phyloP scores from a whole-genome alignment of 2,888 invertebrate species.

The Melanotus villosus region DNA sequence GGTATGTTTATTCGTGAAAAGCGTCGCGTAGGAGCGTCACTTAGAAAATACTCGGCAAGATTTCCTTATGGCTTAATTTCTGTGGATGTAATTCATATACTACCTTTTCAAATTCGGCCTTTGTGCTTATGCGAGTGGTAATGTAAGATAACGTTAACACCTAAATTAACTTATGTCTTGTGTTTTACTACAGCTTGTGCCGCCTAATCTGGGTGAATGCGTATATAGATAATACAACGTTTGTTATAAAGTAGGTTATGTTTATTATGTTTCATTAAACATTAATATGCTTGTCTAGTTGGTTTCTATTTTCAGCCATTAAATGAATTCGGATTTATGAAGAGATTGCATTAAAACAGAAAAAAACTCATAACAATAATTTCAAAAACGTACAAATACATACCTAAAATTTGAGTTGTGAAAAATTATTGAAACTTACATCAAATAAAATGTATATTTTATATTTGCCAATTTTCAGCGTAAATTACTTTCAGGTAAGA shows the following conservation, averaged over 20 bases:
- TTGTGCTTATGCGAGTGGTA: constrained; percentile 37
- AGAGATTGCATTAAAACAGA: too few relatives aligned
- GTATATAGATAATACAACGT: constrained; percentile 25
- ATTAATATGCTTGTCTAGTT: background rate
- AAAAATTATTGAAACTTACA: too few relatives aligned
- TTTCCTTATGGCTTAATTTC: constrained; percentile 17
- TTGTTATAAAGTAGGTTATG: constrained; percentile 33
- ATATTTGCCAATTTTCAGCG: too few relatives aligned
- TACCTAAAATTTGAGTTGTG: too few relatives aligned
- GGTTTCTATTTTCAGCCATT: background rate
- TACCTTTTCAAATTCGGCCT: constrained; percentile 24
- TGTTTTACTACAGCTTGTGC: constrained; percentile 22
- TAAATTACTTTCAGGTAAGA: too few relatives aligned
- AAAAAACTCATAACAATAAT: too few relatives aligned
- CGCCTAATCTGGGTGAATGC: constrained; percentile 30
- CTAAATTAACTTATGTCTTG: constrained; percentile 41
- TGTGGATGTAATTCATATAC: constrained; percentile 8
- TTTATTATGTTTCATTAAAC: constrained; percentile 11
- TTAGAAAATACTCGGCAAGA: constrained; percentile 20
- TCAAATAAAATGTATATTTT: too few relatives aligned
- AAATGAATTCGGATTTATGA: too few relatives aligned
- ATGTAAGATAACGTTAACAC: constrained; percentile 44
- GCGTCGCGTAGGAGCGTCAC: constrained; percentile 10
- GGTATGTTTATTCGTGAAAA: constrained; percentile 20
- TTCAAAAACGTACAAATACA: too few relatives aligned